Base-by-base conservation (phyloP, 1,140 invertebrate species). In the Bicyclus anynana region DNA sequence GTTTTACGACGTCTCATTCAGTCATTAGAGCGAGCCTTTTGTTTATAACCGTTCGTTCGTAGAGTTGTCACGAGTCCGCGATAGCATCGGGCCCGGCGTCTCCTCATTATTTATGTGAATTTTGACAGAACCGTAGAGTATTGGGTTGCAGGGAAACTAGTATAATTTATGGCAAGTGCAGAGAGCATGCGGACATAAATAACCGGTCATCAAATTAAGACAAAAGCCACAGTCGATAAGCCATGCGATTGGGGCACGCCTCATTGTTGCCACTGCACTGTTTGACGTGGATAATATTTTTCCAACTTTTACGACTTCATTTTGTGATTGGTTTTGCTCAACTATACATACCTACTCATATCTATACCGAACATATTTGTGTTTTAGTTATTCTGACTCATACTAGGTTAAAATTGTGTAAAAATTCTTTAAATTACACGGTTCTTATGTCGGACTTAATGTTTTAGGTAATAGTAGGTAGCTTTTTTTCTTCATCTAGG, bases 91-190 rank as follows among this genome's bases (percentile, higher is more conserved):
- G 68, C 72, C 60, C 60, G 64, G 56, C 67, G 70, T 64, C 56
- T 72, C 66, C 72, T 77, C 74, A 83, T 84, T 84, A 81, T 84
- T 86, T 87, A 87, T 85, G 81, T 80, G 82, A 84, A 80, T 82
- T 84, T 87, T 85, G 80, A 84, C 81, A 78, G 76, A 69, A 58
- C 63, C 65, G 72, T 68, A 68, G 61, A 56, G 58, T 64, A 63
- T 70, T 72, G 65, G 65, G 60, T 77, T 71, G 70, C 69, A 77
- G 60, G 59, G 72, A 77, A 77, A 79, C 75, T 80, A 73, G 69
- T 63, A 74, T 81, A 77, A 84, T 85, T 88, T 88, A 86, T 80
- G 72, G 77, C 64, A 52, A 79, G 64, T 73, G 66, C 56, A 59
- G 67, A 62, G 65, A 50, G 69, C 69, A 76, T 61, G 62, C 38